These are phyloP conservation scores for Drosophila pectinifera DNA, from an alignment of 1,140 invertebrate genomes.

Conservation along the genomic window DNA sequence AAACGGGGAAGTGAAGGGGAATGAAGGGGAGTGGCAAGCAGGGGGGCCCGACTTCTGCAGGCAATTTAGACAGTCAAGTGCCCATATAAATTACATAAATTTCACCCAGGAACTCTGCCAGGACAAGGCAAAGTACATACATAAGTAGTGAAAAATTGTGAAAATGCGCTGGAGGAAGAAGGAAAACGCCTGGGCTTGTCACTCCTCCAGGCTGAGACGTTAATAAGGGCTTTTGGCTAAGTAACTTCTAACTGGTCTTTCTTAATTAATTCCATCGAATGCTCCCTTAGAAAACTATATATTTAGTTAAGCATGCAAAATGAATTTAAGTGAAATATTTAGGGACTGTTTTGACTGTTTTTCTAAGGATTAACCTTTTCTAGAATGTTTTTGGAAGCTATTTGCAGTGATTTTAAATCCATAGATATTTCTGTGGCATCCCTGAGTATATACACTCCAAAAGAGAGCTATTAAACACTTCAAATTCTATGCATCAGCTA, in stretches of 20 bases:
- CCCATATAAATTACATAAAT: slow-evolving; percentile 85
- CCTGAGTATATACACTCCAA: too few species aligned
- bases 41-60: slow-evolving; percentile 61
- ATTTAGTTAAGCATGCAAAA: too few species aligned
- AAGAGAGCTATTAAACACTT: too few species aligned
- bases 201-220: not conserved
- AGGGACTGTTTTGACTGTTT: not conserved
- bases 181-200: slow-evolving; percentile 6
- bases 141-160: slow-evolving; percentile 21
- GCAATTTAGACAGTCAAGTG: slow-evolving; percentile 85
- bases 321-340: not conserved
- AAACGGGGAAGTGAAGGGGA: slow-evolving; percentile 1
- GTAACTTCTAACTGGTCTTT: slow-evolving; percentile 1
- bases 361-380: not conserved
- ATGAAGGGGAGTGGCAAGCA: not conserved
- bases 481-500: not conserved
- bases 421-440: not conserved
- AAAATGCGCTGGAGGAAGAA: not conserved
- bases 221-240: slow-evolving; percentile 11
- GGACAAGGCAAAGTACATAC: slow-evolving; percentile 26
- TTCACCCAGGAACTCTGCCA: slow-evolving; percentile 66
- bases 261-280: not conserved
- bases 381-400: not conserved
- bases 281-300: fast-evolving
- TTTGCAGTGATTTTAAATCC: not conserved